Percentiles rank a stretch among this genome's conserved stretches.
phyloP scores from a whole-genome alignment of 2,797 vertebrate species.

The Lates japonicus region DNA sequence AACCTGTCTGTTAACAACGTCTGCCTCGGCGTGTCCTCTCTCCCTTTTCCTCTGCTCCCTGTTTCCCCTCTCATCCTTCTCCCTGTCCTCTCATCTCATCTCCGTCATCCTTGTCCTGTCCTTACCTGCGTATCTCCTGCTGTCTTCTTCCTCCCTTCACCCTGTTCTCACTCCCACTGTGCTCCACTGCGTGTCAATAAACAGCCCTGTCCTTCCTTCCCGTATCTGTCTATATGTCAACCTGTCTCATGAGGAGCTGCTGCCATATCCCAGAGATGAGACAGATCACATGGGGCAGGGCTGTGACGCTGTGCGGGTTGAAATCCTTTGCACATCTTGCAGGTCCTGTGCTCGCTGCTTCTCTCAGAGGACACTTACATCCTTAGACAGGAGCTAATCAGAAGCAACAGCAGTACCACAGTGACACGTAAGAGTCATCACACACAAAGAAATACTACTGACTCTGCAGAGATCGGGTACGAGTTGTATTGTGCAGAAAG shows the following conservation, averaged over 20 bases:
- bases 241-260: slow-evolving; percentile 63
- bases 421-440: slow-evolving; percentile 19
- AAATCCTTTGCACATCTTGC: slow-evolving; percentile 39
- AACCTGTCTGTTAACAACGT: slow-evolving; percentile 14
- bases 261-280: slow-evolving; percentile 54
- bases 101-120: slow-evolving; percentile 42
- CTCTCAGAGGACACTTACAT: slow-evolving; percentile 35
- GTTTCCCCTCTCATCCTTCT: slow-evolving; percentile 11
- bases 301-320: slow-evolving; percentile 34
- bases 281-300: slow-evolving; percentile 46
- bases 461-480: slow-evolving; percentile 27
- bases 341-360: slow-evolving; percentile 32
- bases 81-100: slow-evolving; percentile 43
- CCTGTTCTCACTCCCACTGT: slow-evolving; percentile 58
- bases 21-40: slow-evolving; percentile 14
- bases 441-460: slow-evolving; percentile 11
- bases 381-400: slow-evolving; percentile 42
- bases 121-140: slow-evolving; percentile 54
- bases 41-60: neutral
- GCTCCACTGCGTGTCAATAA: slow-evolving; percentile 64
- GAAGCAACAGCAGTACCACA: slow-evolving; percentile 36
- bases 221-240: slow-evolving; percentile 57
- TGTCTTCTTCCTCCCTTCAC: slow-evolving; percentile 48
- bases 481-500: slow-evolving; percentile 3
- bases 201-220: slow-evolving; percentile 63